Base-by-base conservation (phyloP, 1,140 invertebrate genomes). In the Drosophila repletoides region DNA sequence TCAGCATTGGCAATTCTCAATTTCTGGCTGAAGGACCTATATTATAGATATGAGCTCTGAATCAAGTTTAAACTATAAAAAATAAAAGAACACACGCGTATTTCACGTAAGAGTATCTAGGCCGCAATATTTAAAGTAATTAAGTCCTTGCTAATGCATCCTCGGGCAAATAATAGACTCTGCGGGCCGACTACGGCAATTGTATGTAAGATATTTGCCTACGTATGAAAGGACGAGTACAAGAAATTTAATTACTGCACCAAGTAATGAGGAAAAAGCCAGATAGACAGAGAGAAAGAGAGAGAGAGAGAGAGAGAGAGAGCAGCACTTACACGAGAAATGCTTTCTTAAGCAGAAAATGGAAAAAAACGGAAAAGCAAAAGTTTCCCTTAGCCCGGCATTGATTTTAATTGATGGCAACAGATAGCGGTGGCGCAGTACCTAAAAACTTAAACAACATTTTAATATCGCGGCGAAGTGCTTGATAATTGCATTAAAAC, bases 321-420 rank as follows among this genome's bases (percentile, higher is more conserved):
- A 48, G 10, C 6, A 76, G 67, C 53, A 73, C 63, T 75, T 58
- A 63, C 31, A 38, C 26, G 34, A 31, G 36, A 55, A 68, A 63
- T 31, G 64, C 43, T 53, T 49, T 53, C 56, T 61, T 72, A 31
- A 53, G 49, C 29, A 17, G 14, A 53, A 56, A 67, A 60, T 52
- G 19, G 15, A 67, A 48, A 64, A 31, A 55, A 28, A 33, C 9
- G n/a, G n/a, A n/a, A n/a, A n/a, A n/a, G n/a, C n/a, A n/a, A 53
- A 59, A 59, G 59, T 64, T 64, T 59, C 28, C 36, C 19, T 22
- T 38, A 45, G 61, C 55, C 60, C 66, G 55, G 53, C 56, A 72
- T 64, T 75, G 75, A 75, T 68, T 77, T 72, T 77, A 77, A 77
- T 77, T 77, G 63, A 75, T 72, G 65, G 33, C 59, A 73, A 64